Base-by-base conservation (phyloP, 2,797 vertebrate species). In the Uromys caudimaculatus region DNA sequence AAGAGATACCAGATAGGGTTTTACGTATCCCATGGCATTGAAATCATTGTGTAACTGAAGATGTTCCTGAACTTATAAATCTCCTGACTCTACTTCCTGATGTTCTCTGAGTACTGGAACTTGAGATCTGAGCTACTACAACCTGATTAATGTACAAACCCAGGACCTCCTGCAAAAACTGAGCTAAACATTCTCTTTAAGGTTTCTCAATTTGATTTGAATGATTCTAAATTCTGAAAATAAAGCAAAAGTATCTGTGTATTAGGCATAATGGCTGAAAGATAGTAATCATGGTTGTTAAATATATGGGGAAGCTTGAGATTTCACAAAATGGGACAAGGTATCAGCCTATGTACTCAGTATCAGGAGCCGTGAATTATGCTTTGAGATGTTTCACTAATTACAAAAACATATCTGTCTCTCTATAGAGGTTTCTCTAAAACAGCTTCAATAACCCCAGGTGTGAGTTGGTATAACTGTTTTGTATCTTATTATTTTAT, bases 171-270 rank as follows among this genome's bases (percentile, higher is more conserved):
- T 60, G 11, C 3, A 23, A 9, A 12, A 4, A 60, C 6, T 89
- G 54, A 76, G 11, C 38, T 77, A 77, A 50, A 35, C 21, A 97
- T 97, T 88, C 50, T 94, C 11, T 89, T 58, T 76, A 73, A 82
- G 87, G 41, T n/a, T 77, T 50, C 12, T 44, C 76, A 13, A 1
- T 82, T 97, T 86, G 27, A 27, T 71, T 93, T 58, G 91, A 93
- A 94, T 87, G 38, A 41, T 92, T 89, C n/a, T 92, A 60, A 82
- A 77, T 73, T 89, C 62, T 86, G 62, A 93, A 86, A 56, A 67
- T 29, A 90, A 24, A 41, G 32, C 10, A 38, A 81, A 60, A 89
- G n/a, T 7, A 23, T 73, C 92, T 77, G 52, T 11, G 35, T 27
- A 79, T 79, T 78, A 79, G 64, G 75, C 14, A 32, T 24, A 54